Evolutionary conservation across 2,113 vertebrate species (phyloP).

Genomic region (Oriolus oriolus): DNA sequence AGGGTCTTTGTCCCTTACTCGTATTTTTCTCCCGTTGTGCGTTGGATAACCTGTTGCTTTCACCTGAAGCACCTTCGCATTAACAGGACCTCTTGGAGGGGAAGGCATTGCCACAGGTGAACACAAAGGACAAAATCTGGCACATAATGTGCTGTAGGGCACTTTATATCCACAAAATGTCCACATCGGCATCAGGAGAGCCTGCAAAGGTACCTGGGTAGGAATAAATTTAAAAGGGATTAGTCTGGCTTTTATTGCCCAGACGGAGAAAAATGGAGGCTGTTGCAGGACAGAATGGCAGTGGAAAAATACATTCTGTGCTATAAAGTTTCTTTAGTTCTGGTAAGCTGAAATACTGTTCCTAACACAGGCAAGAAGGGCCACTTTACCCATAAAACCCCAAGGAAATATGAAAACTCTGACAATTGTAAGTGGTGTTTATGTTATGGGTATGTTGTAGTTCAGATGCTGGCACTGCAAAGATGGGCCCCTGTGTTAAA

Average conservation of each 20-base stretch:
- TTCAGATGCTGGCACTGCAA: neutral
- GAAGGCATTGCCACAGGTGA: neutral
- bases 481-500: neutral
- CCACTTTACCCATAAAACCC: neutral
- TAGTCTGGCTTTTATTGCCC: neutral
- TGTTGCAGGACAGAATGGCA: neutral
- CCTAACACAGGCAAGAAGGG: neutral
- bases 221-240: neutral
- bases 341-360: neutral
- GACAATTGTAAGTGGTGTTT: neutral
- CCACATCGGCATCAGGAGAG: rapidly evolving
- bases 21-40: rapidly evolving
- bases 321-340: neutral
- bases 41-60: rapidly evolving
- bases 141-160: rapidly evolving
- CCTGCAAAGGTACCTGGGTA: neutral
- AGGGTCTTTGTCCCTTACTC: rapidly evolving
- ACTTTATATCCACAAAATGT: neutral
- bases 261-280: neutral
- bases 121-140: neutral
- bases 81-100: neutral
- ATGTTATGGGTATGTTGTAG: neutral
- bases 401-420: neutral
- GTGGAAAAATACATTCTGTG: neutral
- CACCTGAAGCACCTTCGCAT: neutral